Conservation (phyloP, 1,140 invertebrate species). For the Halotydeus destructor region DNA sequence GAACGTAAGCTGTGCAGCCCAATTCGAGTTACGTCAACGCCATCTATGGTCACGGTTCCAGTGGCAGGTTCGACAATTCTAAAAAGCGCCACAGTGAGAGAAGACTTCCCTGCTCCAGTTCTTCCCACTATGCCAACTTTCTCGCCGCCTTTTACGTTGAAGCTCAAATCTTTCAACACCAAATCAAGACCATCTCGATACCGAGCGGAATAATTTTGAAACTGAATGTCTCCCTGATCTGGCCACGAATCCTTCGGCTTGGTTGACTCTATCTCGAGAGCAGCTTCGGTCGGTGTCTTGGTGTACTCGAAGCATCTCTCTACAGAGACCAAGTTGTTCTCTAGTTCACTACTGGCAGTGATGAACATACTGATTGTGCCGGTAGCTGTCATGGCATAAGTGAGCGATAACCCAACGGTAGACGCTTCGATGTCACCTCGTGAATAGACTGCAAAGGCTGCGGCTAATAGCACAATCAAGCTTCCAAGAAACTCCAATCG, state of each 20-base stretch:
- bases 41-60: constrained; percentile 26
- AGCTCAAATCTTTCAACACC: constrained; percentile 47
- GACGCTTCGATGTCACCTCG: constrained; percentile 45
- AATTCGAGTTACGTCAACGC: constrained; percentile 4
- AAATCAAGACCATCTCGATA: constrained; percentile 59
- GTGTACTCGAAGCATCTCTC: constrained; percentile 39
- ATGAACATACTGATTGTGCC: constrained; percentile 38
- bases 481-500: constrained; percentile 80
- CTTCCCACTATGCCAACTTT: constrained; percentile 49
- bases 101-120: constrained; percentile 34
- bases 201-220: constrained; percentile 50
- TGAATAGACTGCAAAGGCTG: constrained; percentile 60
- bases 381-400: constrained; percentile 75
- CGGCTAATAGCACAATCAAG: constrained; percentile 60
- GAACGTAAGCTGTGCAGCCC: constrained; percentile 44
- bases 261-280: constrained; percentile 37
- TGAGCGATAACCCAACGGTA: constrained; percentile 66
- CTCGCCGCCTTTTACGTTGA: constrained; percentile 48
- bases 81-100: constrained; percentile 28
- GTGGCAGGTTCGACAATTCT: constrained; percentile 40
- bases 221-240: constrained; percentile 43
- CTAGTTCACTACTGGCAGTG: constrained; percentile 35
- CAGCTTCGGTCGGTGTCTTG: constrained; percentile 18
- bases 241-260: constrained; percentile 40
- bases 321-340: constrained; percentile 40